Base-by-base conservation (phyloP, 2,888 invertebrate species). In the Trichopria drosophilae region DNA sequence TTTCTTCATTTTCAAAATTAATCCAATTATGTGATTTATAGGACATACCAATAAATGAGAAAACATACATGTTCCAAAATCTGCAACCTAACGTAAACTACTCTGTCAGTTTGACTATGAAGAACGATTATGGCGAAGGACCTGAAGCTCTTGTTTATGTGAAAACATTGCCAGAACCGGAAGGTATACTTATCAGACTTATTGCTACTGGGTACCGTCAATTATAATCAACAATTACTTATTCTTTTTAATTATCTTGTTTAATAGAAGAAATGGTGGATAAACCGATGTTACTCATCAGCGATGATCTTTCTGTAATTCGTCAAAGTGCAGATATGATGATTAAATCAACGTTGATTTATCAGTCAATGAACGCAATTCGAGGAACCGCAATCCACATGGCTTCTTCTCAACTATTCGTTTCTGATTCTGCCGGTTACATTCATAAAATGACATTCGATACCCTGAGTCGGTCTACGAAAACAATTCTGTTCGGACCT, bases 121-220 rank as follows among this genome's bases (percentile, higher is more conserved):
- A 87, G 58, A 93, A 93, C 68, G 82, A 82, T 2, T 83, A 85
- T 22, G 93, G 93, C 3, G 85, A 87, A 63, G 91, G 93, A 3
- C 92, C 92, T 0, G 76, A 82, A 4, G 84, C 85, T 1, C 77
- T 77, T 43, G 81, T 82, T 7, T 78, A 78, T 43, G 83, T 90
- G 10, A 81, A 83, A 4, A 91, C 90, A 1, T 84, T 85, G 2
- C 79, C 83, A 6, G 79, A 83, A 72, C 82, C 84, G 31, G 87
- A 87, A 77, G 73, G 78, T 61, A 44, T 20, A 45, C 44, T 37
- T 20, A n/a, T n/a, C n/a, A n/a, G n/a, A n/a, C n/a, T n/a, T n/a
- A n/a, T n/a, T 29, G 16, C 13, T 18, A 35, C 22, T 31, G 6
- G n/a, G 36, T 31, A 52, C 26, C 26, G 39, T 29, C 9, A 4